Percentiles rank a stretch among this genome's conserved stretches.
phyloP scores from a whole-genome alignment of 2,888 invertebrate species.

The Diloba caeruleocephala region DNA sequence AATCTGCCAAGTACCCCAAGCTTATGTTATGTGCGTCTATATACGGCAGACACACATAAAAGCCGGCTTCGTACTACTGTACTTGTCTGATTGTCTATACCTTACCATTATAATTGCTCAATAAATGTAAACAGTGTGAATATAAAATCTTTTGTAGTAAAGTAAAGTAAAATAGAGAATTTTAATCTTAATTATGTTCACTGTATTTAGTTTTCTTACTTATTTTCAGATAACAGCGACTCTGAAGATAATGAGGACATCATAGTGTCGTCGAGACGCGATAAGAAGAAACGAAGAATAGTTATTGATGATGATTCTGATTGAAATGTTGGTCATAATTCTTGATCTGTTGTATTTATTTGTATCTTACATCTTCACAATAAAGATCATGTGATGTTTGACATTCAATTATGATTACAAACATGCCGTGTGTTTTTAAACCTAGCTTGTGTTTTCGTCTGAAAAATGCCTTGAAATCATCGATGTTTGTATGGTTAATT shows the following conservation, averaged over 20 bases:
- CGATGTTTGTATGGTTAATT: too few relatives aligned
- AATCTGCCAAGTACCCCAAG: too few relatives aligned
- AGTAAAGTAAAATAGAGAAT: too few relatives aligned
- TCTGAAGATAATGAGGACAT: conserved; percentile 69
- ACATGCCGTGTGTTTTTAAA: too few relatives aligned
- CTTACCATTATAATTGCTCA: neutral
- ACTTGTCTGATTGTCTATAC: too few relatives aligned
- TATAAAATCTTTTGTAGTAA: conserved; percentile 9
- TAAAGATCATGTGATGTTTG: conserved; percentile 31
- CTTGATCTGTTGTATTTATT: conserved; percentile 25
- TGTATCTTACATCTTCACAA: conserved; percentile 38
- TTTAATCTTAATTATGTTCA: conserved; percentile 5
- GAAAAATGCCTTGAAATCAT: too few relatives aligned
- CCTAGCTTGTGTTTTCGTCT: too few relatives aligned
- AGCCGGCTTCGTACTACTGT: too few relatives aligned
- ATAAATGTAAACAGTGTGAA: neutral
- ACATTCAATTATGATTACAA: neutral
- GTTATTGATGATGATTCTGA: conserved; percentile 84
- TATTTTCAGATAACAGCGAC: conserved; percentile 72
- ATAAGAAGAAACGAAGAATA: conserved; percentile 71
- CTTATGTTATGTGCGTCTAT: too few relatives aligned
- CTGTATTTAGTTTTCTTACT: conserved; percentile 18
- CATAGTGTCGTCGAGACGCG: conserved; percentile 67
- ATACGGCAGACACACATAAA: too few relatives aligned
- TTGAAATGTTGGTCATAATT: conserved; percentile 52